Evolutionary conservation across 2,797 vertebrate genomes (phyloP).

Genomic region (Cygnus olor): DNA sequence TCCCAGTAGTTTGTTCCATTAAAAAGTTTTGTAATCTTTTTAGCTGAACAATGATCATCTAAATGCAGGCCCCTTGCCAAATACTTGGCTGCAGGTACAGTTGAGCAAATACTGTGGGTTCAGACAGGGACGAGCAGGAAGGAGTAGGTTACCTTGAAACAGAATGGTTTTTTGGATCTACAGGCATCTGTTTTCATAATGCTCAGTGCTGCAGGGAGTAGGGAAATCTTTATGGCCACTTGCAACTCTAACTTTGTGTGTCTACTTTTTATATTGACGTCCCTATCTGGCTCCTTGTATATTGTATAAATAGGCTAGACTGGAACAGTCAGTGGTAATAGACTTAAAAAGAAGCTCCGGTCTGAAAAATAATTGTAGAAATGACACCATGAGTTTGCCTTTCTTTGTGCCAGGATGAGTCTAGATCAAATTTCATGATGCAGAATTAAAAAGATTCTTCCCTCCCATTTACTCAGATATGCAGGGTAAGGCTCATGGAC

Average conservation of each 20-base stretch:
- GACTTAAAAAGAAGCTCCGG: neutral
- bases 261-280: neutral
- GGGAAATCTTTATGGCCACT: neutral
- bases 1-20: neutral
- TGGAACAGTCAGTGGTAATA: neutral
- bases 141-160: neutral
- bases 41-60: neutral
- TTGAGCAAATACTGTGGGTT: neutral
- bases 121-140: neutral
- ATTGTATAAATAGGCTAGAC: neutral
- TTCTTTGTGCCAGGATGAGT: neutral
- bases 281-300: neutral
- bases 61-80: neutral
- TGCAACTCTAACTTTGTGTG: neutral
- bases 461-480: neutral
- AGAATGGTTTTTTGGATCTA: neutral
- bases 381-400: neutral
- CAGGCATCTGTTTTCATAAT: neutral
- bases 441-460: neutral
- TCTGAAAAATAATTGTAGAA: neutral
- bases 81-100: neutral
- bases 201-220: neutral
- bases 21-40: neutral
- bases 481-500: neutral
- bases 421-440: neutral